Evolutionary conservation across 2,888 invertebrate species (phyloP).

Genomic region (Hoplodrina ambigua): DNA sequence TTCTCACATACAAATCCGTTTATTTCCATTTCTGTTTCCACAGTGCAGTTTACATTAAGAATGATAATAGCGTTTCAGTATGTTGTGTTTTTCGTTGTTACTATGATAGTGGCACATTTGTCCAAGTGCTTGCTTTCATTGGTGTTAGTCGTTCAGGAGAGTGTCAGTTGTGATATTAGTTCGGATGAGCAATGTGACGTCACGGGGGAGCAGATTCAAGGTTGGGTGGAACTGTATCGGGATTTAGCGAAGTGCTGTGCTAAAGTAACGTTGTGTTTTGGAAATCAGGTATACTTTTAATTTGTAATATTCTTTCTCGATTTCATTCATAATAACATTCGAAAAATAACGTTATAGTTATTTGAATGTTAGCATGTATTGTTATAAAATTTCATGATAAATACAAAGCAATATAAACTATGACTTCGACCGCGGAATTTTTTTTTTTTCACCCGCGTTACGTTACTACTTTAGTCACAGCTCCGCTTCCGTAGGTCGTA

Average conservation of each 20-base stretch:
- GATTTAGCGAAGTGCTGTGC: conserved; percentile 13
- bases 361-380: too few species aligned
- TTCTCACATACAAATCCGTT: neutral
- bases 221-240: conserved; percentile 11
- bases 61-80: neutral
- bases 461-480: too few species aligned
- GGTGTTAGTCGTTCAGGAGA: neutral
- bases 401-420: too few species aligned
- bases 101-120: conserved; percentile 6
- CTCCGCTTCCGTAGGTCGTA: too few species aligned
- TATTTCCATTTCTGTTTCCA: neutral
- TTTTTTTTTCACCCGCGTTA: too few species aligned
- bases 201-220: conserved; percentile 10
- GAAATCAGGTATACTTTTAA: conserved; percentile 1
- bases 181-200: neutral
- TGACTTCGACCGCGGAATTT: too few species aligned
- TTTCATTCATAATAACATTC: too few species aligned
- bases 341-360: too few species aligned
- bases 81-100: neutral
- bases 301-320: too few species aligned
- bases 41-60: neutral
- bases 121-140: conserved; percentile 1
- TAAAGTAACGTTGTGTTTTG: conserved; percentile 8
- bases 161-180: too few species aligned
- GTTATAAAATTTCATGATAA: too few species aligned